phyloP scores from a whole-genome alignment of 2,113 vertebrate species.

The Columba livia region DNA sequence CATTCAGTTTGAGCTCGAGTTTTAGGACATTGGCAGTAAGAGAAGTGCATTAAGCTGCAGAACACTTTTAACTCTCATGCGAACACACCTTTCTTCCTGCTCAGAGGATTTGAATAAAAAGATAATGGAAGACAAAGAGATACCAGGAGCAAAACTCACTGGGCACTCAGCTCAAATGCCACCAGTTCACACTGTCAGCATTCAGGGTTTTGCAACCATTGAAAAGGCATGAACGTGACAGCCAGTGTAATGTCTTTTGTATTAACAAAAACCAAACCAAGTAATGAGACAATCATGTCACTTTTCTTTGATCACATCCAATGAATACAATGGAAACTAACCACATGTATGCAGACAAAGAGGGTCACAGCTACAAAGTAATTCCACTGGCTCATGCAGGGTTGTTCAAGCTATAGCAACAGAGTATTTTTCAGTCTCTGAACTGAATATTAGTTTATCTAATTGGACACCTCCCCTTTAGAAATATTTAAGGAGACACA shows the following conservation, averaged over 20 bases:
- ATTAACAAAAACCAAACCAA: conserved; percentile 15
- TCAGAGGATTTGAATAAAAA: background rate
- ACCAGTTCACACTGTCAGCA: background rate
- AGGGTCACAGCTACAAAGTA: background rate
- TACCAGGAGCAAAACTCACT: background rate
- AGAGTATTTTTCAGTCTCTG: background rate
- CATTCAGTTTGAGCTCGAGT: background rate
- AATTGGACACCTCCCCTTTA: background rate
- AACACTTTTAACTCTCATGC: background rate
- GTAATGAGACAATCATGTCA: background rate
- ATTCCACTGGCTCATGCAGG: background rate
- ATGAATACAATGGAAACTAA: background rate
- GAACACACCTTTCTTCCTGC: background rate
- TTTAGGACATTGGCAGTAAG: background rate
- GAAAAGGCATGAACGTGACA: background rate
- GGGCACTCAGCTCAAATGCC: background rate
- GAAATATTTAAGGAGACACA: background rate
- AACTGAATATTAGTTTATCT: background rate
- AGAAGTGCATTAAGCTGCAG: background rate
- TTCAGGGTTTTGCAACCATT: background rate
- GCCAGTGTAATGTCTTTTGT: background rate
- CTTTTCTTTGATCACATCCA: background rate
- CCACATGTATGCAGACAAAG: background rate
- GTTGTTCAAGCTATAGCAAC: background rate
- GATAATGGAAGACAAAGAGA: background rate